These are phyloP conservation scores for Micrasema longulum DNA, from an alignment of 1,140 invertebrate species.

Conservation along the genomic window DNA sequence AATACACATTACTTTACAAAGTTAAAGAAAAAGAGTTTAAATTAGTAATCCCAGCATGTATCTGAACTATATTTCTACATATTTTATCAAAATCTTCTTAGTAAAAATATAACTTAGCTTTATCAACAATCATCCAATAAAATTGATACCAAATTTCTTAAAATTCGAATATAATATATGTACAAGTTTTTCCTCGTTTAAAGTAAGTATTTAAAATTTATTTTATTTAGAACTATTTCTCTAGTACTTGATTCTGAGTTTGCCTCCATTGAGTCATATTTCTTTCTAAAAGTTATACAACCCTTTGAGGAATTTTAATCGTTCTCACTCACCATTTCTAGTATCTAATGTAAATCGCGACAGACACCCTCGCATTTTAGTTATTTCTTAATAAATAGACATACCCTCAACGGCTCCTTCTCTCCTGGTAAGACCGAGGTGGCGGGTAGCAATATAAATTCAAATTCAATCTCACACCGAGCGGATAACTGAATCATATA, in stretches of 20 bases:
- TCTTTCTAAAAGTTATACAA: neutral
- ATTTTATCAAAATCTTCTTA: too few relatives aligned
- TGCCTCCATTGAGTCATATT: neutral
- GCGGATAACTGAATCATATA: conserved; percentile 55
- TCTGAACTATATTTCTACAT: too few relatives aligned
- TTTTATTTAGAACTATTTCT: neutral
- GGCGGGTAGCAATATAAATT: conserved; percentile 53
- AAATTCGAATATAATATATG: neutral
- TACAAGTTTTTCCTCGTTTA: neutral
- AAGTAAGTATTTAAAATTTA: neutral
- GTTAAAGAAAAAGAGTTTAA: too few relatives aligned
- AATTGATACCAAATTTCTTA: too few relatives aligned
- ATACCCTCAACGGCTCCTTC: neutral
- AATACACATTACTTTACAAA: too few relatives aligned
- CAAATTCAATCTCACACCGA: conserved; percentile 53
- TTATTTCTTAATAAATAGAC: conserved; percentile 31
- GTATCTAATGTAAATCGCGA: neutral
- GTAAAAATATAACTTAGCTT: too few relatives aligned
- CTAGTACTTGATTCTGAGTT: neutral
- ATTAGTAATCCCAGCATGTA: too few relatives aligned
- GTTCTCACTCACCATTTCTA: neutral
- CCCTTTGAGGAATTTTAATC: neutral
- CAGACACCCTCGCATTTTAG: conserved; percentile 2
- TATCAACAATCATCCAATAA: too few relatives aligned
- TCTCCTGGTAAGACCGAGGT: conserved; percentile 3